Base-by-base conservation (phyloP, 2,797 vertebrate species). In the Toxotes lorentzi region DNA sequence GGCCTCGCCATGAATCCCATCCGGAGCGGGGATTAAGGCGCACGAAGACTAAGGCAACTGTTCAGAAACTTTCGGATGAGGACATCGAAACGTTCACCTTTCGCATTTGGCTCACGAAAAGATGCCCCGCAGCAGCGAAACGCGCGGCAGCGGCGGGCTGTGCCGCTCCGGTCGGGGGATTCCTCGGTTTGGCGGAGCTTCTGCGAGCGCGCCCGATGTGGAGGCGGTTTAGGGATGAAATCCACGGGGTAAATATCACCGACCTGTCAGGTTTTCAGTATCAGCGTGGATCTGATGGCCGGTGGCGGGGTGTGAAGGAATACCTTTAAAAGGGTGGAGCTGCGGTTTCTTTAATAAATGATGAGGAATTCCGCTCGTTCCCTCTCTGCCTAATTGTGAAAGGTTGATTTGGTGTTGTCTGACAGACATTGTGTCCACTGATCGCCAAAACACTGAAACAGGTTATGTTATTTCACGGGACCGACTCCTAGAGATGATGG, bases 261-360 rank as follows among this genome's bases (percentile, higher is more conserved):
- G 0, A 12, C 16, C 38, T 35, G 0, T 0, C 32, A 14, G 11
- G 5, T 43, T 45, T 32, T 16, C 11, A 23, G 19, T 51, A 57
- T 23, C 65, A 16, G 17, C 62, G 54, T 12, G 70, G 69, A 68
- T 80, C 9, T 24, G 61, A 48, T 38, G 73, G 40, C n/a, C 17
- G 2, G 63, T 41, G 27, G 57, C 27, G 27, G 27, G 27, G 27
- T 30, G 27, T 59, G 74, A 54, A 84, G 41, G 79, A 73, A 82
- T 84, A 53, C 43, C 60, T 82, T 82, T 81, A 32, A 63, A 38
- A 83, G 93, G 93, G 93, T 89, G 94, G 94, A 94, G 93, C 91
- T 90, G 92, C 90, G 90, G 79, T 81, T 83, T 64, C 19, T 79
- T 93, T 66, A 93, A 94, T 94, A 93, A 93, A 91, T 90, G 81